Base-by-base conservation (phyloP, 2,113 vertebrate species). In the Rhinolophus ferrumequinum region DNA sequence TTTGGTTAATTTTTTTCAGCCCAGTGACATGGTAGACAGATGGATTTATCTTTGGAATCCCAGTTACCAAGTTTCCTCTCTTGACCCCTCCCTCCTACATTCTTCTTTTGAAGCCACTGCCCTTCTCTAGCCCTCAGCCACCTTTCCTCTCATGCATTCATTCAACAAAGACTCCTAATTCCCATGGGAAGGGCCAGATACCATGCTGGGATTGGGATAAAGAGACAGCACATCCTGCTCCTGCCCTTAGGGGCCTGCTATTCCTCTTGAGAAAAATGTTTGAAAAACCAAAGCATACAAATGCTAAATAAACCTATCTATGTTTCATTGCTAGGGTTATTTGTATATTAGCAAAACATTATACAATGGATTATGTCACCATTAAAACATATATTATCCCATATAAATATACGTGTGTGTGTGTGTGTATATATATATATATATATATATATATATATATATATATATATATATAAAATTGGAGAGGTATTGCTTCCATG, bases 321-420 rank as follows among this genome's bases (percentile, higher is more conserved):
- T 60, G 72, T 72, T 64, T 72, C 54, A 62, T 90, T 60, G 30
- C 6, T 44, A 18, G 33, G 62, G n/a, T 87, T 86, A 87, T 83
- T 52, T 86, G 52, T 79, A 38, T 7, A 62, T 52, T 56, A 70
- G 30, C 44, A 79, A 44, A 92, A 75, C 35, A 66, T 83, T 62
- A 90, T 30, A 75, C 4, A 8, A 18, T 21, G 13, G 33, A 54
- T 77, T 76, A 86, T 93, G 85, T 85, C 24, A 90, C 52, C 33
- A 28, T 81, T 41, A 81, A 28, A 30, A 60, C 35, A 44, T 33
- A 30, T 19, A 44, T 44, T 21, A 58, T 62, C 14, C 26, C 4
- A 35, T 11, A 35, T 19, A 21, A 28, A 16, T 26, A 24, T 35
- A 1, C 8, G 11, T 38, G 4, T 70, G 9, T 70, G 9, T 70